A percentile compares a stretch with the other conserved stretches of the same genome.
These are phyloP conservation scores for Crotalus viridis DNA, from an alignment of 2,113 vertebrate species.

Conservation along the genomic window DNA sequence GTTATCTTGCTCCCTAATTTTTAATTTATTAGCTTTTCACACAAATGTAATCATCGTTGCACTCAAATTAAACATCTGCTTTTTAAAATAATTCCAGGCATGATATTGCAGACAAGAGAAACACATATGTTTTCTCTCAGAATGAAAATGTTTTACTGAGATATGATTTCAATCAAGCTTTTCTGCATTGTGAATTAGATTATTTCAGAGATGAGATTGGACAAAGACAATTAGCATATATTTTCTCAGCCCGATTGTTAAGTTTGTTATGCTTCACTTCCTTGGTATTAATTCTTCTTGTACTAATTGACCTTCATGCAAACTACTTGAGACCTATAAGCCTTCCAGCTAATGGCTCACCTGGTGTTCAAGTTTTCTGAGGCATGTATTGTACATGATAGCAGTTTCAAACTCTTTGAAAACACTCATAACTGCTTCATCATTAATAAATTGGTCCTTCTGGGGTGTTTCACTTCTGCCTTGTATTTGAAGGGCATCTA, in stretches of 20 bases:
- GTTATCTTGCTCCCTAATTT: constrained; percentile 64
- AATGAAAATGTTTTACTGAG: constrained; percentile 59
- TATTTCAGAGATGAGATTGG: background rate
- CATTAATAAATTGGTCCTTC: constrained; percentile 33
- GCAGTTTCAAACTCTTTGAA: constrained; percentile 39
- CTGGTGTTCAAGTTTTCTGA: constrained; percentile 39
- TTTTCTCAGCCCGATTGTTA: constrained; percentile 14
- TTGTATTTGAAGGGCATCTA: constrained; percentile 40
- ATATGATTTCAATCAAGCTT: constrained; percentile 28
- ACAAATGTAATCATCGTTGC: constrained; percentile 69
- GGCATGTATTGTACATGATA: constrained; percentile 44
- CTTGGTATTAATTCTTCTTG: constrained; percentile 38
- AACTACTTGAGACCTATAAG: constrained; percentile 28
- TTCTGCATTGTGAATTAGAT: constrained; percentile 42
- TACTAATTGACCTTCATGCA: constrained; percentile 45
- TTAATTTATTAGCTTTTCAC: constrained; percentile 75
- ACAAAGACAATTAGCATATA: background rate
- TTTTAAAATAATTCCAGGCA: constrained; percentile 58
- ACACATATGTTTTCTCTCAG: constrained; percentile 56
- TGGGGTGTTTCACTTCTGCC: background rate
- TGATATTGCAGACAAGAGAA: constrained; percentile 64
- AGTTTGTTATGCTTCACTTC: constrained; percentile 17
- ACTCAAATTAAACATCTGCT: constrained; percentile 70
- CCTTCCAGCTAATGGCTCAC: constrained; percentile 27
- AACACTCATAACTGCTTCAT: constrained; percentile 17